Percentiles rank a stretch among this genome's conserved stretches.
These are phyloP conservation scores for Malurus splendens DNA, from an alignment of 2,797 vertebrate genomes.

Conservation along the genomic window DNA sequence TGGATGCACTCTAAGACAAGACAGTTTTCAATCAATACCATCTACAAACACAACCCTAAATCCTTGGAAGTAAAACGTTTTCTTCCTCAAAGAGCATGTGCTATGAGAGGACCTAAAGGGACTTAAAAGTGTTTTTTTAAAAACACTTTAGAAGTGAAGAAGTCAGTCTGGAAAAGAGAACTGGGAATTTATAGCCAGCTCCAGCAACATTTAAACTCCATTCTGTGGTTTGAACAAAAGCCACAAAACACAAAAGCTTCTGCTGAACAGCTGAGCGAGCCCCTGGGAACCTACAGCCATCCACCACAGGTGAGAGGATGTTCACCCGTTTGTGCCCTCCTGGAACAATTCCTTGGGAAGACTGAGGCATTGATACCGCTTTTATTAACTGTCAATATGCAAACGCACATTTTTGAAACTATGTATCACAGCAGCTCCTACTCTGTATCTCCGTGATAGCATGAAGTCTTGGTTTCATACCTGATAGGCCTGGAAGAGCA, in stretches of 20 bases:
- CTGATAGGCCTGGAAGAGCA: slow-evolving; percentile 90
- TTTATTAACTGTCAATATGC: not conserved
- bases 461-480: slow-evolving; percentile 57
- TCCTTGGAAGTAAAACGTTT: not conserved
- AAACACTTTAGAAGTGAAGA: not conserved
- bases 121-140: not conserved
- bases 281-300: not conserved
- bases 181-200: not conserved
- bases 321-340: not conserved
- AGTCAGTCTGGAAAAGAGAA: not conserved
- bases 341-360: not conserved
- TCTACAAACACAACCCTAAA: not conserved
- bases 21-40: not conserved
- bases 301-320: not conserved
- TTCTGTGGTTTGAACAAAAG: not conserved
- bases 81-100: not conserved
- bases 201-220: not conserved
- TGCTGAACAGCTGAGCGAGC: not conserved
- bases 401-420: not conserved
- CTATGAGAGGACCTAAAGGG: not conserved
- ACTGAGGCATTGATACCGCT: not conserved
- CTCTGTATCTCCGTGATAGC: not conserved
- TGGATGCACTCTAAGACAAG: not conserved
- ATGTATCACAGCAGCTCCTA: not conserved
- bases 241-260: not conserved